Percentiles rank a stretch among this genome's conserved stretches.
phyloP scores from a whole-genome alignment of 2,888 invertebrate genomes.

The Oligia strigilis region DNA sequence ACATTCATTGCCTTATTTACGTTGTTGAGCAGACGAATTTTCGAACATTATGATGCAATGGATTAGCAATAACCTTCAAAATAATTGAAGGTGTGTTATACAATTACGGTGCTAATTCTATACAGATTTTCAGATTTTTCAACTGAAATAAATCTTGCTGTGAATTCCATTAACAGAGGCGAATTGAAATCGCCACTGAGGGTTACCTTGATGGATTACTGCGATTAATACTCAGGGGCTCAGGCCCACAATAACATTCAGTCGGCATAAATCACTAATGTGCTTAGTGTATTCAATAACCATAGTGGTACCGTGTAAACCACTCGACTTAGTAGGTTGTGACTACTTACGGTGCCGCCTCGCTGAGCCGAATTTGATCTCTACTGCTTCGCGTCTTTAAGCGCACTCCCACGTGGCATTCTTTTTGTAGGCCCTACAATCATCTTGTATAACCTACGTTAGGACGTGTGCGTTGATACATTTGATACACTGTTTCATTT shows the following conservation, averaged over 20 bases:
- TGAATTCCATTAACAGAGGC: constrained; percentile 28
- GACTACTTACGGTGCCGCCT: constrained; percentile 30
- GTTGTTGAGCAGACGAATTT: background rate
- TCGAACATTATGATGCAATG: background rate
- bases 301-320: constrained; percentile 63
- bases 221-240: constrained; percentile 47
- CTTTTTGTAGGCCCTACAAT: background rate
- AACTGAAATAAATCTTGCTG: constrained; percentile 38
- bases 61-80: background rate
- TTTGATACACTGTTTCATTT: background rate
- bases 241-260: constrained; percentile 50
- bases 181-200: constrained; percentile 30
- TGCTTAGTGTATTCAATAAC: constrained; percentile 74
- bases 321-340: constrained; percentile 30
- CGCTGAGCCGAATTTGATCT: constrained; percentile 38
- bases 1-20: background rate
- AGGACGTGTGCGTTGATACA: background rate
- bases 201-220: constrained; percentile 54
- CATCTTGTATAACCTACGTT: background rate
- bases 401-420: background rate
- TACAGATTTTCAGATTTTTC: constrained; percentile 27
- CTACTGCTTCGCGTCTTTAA: background rate
- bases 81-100: background rate
- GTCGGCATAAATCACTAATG: constrained; percentile 69
- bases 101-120: constrained; percentile 3